Evolutionary conservation across 1,140 invertebrate genomes (phyloP), one percentile per base, ranked within the genome.

Genomic region (Drosophila arawakana): DNA sequence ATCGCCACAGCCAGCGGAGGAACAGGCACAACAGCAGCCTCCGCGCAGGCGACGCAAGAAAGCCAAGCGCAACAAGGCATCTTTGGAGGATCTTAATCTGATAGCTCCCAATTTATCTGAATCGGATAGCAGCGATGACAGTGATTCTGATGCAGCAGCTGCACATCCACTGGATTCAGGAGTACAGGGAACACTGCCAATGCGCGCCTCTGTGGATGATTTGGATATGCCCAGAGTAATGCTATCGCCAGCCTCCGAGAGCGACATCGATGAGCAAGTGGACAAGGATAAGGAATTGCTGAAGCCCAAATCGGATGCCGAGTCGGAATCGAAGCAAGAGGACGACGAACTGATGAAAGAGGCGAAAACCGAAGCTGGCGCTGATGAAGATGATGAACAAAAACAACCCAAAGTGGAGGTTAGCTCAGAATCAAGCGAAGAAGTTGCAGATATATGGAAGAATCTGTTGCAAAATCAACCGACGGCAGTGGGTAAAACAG

Each of bases 81-180:
- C 95, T 69, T 77, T 94, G 41, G 91, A 85, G 65, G 91, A 92
- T 66, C 72, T 92, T 0, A 96, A 97, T 93, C 92, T 97, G 6
- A 96, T 96, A 2, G 96, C 96, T 4, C 92, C 97, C 39, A 97
- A 97, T 93, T 92, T 97, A 52, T 97, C 96, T 1, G 96, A 97
- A 80, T 95, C 95, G 91, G 95, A 96, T 78, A 95, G 94, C 68
- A 96, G 95, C 90, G 96, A 97, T 74, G 96, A 97, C 73, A 95
- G 95, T 7, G 96, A 96, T 69, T 93, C 93, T 0, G 86, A 85
- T 57, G 74, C 67, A 18, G 44, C 67, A n/a, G 68, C 25, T 52
- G 68, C 44, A 68, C 35, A 5, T 30, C 52, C 41, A 5, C 59
- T 39, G 13, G 73, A 80, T 10, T 25, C 46, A 21, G n/a, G 11